phyloP scores from a whole-genome alignment of 2,113 vertebrate species.

The Leptobrachium leishanense region DNA sequence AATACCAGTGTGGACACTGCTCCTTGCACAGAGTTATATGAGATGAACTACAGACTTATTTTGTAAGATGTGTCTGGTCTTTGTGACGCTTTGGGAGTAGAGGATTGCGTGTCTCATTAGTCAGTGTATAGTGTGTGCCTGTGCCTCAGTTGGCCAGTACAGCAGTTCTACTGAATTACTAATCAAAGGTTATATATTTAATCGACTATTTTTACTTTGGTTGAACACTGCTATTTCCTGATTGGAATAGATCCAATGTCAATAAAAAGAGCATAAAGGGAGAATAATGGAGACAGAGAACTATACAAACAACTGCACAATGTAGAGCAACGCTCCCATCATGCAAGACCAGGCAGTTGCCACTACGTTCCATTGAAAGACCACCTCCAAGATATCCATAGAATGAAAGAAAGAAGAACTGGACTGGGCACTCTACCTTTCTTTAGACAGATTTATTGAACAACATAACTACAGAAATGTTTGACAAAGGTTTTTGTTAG shows the following conservation, averaged over 20 bases:
- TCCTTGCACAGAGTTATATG: constrained; percentile 40
- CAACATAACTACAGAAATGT: too few species aligned
- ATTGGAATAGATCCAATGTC: not conserved
- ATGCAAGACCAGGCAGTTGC: too few species aligned
- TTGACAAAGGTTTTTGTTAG: too few species aligned
- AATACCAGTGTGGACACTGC: constrained; percentile 25
- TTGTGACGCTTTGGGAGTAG: constrained; percentile 9
- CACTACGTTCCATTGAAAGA: too few species aligned
- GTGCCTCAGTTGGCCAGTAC: constrained; percentile 21
- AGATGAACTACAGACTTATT: constrained; percentile 25
- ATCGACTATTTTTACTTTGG: not conserved
- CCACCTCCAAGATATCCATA: too few species aligned
- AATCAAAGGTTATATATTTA: not conserved
- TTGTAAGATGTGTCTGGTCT: constrained; percentile 37
- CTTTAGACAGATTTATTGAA: too few species aligned
- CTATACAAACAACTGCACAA: too few species aligned
- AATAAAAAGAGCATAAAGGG: too few species aligned
- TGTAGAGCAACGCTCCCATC: too few species aligned
- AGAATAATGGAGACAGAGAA: too few species aligned
- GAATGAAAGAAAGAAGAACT: too few species aligned
- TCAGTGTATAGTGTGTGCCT: constrained; percentile 7
- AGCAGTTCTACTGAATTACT: not conserved
- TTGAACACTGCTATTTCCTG: not conserved
- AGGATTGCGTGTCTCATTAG: not conserved
- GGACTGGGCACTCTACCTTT: too few species aligned